Conservation (phyloP, 1,140 invertebrate genomes). For the Caenorhabditis inopinata region DNA sequence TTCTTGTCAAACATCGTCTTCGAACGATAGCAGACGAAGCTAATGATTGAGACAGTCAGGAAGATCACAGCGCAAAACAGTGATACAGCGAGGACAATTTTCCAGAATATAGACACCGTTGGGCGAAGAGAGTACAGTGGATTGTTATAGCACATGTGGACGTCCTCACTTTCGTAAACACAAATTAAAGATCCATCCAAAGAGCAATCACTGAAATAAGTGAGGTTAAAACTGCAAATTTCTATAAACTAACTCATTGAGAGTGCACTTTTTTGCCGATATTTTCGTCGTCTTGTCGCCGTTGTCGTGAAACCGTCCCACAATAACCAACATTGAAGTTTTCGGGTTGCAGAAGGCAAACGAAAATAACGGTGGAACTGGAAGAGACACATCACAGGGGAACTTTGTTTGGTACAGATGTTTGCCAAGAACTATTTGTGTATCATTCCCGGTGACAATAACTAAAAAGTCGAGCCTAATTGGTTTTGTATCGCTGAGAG, state of each 20-base stretch:
- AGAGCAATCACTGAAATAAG: not conserved
- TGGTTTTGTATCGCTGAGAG: not conserved
- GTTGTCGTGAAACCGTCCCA: not conserved
- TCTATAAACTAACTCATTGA: not conserved
- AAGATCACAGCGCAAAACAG: not conserved
- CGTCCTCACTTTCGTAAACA: not conserved
- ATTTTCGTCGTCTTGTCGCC: not conserved
- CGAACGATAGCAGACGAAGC: conserved; percentile 23
- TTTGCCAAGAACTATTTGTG: not conserved
- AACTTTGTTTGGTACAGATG: not conserved
- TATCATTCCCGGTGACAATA: not conserved
- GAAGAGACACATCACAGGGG: not conserved
- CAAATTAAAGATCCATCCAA: not conserved
- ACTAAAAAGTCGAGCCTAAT: not conserved
- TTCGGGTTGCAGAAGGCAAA: not conserved
- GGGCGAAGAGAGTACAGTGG: not conserved
- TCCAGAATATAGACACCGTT: not conserved
- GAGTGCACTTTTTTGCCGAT: not conserved
- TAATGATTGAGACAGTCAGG: not conserved
- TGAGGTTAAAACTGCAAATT: not conserved
- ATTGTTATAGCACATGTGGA: not conserved
- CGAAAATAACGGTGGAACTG: not conserved
- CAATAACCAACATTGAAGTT: not conserved
- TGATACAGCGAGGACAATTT: not conserved
- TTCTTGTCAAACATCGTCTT: not conserved